Base-by-base conservation (phyloP, 2,888 invertebrate species). In the Eristalis pertinax region DNA sequence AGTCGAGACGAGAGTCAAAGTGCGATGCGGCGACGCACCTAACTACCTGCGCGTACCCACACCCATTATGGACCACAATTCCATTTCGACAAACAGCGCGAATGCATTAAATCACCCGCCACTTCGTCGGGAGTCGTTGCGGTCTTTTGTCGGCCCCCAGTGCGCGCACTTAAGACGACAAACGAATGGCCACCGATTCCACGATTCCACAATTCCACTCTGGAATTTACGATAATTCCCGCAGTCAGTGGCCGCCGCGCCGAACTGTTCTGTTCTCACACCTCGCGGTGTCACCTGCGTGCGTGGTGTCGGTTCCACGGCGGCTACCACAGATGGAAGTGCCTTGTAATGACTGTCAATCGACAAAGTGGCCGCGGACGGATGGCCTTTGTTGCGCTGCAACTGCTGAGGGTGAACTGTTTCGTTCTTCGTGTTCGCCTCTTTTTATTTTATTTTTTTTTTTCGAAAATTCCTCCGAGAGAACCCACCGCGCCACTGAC, bases 211-310 rank as follows among this genome's bases (percentile, higher is more conserved):
- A 35, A 68, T 62, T 75, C 58, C 81, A 43, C 50, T 69, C 50
- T 75, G 78, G 69, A 83, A 83, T 86, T 86, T 86, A 86, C 78
- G 86, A 86, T 86, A 86, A 86, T 86, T 86, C 79, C 63, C 64
- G 69, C 69, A 74, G 69, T 32, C 32, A 80, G 70, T 80, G 65
- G 58, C 64, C 63, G 64, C 74, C 15, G 35, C 43, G 29, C 50
- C 60, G 85, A 77, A 64, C 73, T 63, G 82, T 69, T 73, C n/a
- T 85, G 58, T 83, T 86, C 78, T 78, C 78, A 86, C 83, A 83
- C 83, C 86, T 78, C 43, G 43, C 65, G 65, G 56, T 83, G 78
- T 83, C 74, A 83, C 78, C 82, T 75, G 74, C 50, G 50, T 77
- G 69, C 69, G 74, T 72, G 41, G 78, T 70, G 50, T 56, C 62